phyloP scores from a whole-genome alignment of 1,140 invertebrate species.

The Drosophila lowei region DNA sequence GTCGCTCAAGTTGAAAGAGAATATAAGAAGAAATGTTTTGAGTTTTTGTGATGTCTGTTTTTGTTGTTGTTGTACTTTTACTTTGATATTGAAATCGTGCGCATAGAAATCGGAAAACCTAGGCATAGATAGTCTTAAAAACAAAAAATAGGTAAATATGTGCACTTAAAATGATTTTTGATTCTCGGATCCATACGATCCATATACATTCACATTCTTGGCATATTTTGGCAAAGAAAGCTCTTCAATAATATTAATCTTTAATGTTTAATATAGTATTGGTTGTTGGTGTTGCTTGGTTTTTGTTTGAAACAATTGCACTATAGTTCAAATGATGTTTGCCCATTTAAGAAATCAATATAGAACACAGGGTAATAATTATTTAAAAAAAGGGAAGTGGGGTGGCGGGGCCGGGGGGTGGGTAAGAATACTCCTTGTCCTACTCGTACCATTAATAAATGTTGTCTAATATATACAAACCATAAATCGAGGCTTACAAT shows the following conservation, averaged over 20 bases:
- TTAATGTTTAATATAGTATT: conserved; percentile 64
- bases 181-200: conserved; percentile 62
- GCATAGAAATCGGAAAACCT: conserved; percentile 55
- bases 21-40: conserved; percentile 44
- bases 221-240: conserved; percentile 73
- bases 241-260: conserved; percentile 73
- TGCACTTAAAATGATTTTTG: conserved; percentile 80
- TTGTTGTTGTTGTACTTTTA: conserved; percentile 4
- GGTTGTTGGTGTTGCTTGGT: conserved; percentile 56
- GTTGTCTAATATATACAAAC: conserved; percentile 78
- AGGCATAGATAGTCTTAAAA: conserved; percentile 58
- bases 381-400: conserved; percentile 38
- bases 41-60: conserved; percentile 46
- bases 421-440: no score
- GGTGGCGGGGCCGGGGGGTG: neutral
- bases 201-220: conserved; percentile 60
- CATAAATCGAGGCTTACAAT: conserved; percentile 77
- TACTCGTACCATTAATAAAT: conserved; percentile 53
- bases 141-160: conserved; percentile 55
- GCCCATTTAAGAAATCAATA: conserved; percentile 65
- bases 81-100: conserved; percentile 39
- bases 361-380: conserved; percentile 53
- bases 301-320: conserved; percentile 81
- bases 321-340: conserved; percentile 79
- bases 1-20: conserved; percentile 66